These are phyloP conservation scores for Stegastes partitus DNA, from an alignment of 2,113 vertebrate genomes.

Conservation along the genomic window DNA sequence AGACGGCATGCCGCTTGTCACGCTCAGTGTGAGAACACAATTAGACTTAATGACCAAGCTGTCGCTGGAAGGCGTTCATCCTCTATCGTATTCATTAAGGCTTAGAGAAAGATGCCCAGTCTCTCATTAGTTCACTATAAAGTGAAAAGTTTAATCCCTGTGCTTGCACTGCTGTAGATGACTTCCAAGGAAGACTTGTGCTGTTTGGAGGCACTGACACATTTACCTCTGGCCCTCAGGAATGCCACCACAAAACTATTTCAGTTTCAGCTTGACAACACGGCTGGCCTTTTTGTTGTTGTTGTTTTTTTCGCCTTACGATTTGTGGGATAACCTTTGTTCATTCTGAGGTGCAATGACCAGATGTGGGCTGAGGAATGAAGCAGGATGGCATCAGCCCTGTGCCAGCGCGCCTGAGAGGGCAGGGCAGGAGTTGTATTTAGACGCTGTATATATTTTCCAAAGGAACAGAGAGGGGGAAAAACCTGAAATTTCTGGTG, in stretches of 20 bases:
- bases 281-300: neutral
- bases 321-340: conserved; percentile 29
- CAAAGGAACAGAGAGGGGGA: conserved; percentile 46
- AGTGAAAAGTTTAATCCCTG: conserved; percentile 26
- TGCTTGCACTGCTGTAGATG: neutral
- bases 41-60: conserved; percentile 30
- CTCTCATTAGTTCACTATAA: conserved; percentile 22
- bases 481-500: conserved; percentile 57
- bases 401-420: conserved; percentile 42
- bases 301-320: conserved; percentile 23
- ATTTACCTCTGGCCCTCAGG: conserved; percentile 3
- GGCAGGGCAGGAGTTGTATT: conserved; percentile 68
- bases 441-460: conserved; percentile 69
- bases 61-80: conserved; percentile 30
- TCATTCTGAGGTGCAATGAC: conserved; percentile 29
- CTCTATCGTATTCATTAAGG: conserved; percentile 41
- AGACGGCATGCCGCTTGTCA: neutral
- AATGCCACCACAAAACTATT: conserved; percentile 33
- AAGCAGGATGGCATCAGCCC: conserved; percentile 54
- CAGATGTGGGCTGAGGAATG: conserved; percentile 54
- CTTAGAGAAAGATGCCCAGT: conserved; percentile 16
- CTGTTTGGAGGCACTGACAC: conserved; percentile 2
- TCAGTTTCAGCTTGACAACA: conserved; percentile 30
- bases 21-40: conserved; percentile 39
- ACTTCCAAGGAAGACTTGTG: neutral